phyloP scores from a whole-genome alignment of 23 tunicate genomes.

The Corella eumyota region DNA sequence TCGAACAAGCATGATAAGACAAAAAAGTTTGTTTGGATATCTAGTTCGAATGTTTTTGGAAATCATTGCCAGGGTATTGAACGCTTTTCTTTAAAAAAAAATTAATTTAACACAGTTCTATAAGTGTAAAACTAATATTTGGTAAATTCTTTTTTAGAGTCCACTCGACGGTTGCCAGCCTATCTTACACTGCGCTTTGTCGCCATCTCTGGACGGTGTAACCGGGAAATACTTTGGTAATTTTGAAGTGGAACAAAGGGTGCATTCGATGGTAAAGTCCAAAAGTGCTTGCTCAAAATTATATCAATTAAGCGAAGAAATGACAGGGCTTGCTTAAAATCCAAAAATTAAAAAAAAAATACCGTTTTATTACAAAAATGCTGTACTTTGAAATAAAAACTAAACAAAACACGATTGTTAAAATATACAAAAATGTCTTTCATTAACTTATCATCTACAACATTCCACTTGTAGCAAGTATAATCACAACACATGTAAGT shows the following conservation, averaged over 20 bases:
- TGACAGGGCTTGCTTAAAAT: not conserved
- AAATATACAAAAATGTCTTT: too few relatives aligned
- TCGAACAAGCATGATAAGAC: not conserved
- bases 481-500: too few relatives aligned
- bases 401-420: too few relatives aligned
- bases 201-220: not conserved
- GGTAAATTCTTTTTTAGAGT: not conserved
- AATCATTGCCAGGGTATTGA: not conserved
- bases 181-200: not conserved
- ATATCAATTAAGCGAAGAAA: not conserved
- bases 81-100: too few relatives aligned
- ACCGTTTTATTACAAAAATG: too few relatives aligned
- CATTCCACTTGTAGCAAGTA: too few relatives aligned
- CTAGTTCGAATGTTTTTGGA: not conserved
- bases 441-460: too few relatives aligned
- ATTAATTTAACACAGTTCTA: not conserved
- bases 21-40: not conserved
- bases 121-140: not conserved
- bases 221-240: not conserved
- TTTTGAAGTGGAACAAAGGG: not conserved
- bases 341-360: too few relatives aligned
- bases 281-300: not conserved
- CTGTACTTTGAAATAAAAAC: too few relatives aligned
- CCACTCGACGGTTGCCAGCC: not conserved
- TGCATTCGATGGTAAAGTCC: not conserved